Evolutionary conservation across 1,140 invertebrate species (phyloP).

Genomic region (Macrobrachium nipponense): DNA sequence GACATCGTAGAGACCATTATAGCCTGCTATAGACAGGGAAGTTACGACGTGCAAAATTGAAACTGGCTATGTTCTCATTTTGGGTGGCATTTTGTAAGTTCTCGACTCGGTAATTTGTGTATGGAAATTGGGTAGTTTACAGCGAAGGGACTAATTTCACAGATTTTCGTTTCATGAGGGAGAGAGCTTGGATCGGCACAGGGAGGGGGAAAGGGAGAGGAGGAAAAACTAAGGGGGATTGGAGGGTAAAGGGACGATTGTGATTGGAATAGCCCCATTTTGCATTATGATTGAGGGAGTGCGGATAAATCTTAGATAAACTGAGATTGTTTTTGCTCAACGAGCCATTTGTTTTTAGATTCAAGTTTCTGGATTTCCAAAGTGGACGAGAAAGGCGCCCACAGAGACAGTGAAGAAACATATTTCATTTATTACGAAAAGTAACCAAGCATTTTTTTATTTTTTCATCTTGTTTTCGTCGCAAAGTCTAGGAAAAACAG

Average conservation of each 20-base stretch:
- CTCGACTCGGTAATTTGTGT: slow-evolving; percentile 56
- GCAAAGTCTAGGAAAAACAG: no score
- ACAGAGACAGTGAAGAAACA: no score
- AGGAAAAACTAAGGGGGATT: neutral
- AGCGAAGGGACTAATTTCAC: slow-evolving; percentile 57
- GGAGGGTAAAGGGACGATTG: neutral
- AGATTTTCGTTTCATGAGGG: slow-evolving; percentile 59
- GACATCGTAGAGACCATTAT: slow-evolving; percentile 16
- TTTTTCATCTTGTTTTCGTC: no score
- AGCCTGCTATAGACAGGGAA: neutral
- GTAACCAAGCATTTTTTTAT: no score
- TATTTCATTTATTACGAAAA: no score
- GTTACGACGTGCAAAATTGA: slow-evolving; percentile 62
- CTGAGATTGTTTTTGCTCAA: no score
- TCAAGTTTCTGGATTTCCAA: no score
- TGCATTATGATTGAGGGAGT: neutral
- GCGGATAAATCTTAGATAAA: no score
- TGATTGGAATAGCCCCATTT: neutral
- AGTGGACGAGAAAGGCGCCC: no score
- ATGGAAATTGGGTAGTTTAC: slow-evolving; percentile 59
- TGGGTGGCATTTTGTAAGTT: slow-evolving; percentile 59
- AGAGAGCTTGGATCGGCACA: slow-evolving; percentile 3
- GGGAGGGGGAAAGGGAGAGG: slow-evolving; percentile 22
- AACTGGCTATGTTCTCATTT: slow-evolving; percentile 56
- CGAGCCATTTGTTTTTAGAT: no score